Base-by-base conservation (phyloP, 2,113 vertebrate genomes). In the Lamprotornis superbus region DNA sequence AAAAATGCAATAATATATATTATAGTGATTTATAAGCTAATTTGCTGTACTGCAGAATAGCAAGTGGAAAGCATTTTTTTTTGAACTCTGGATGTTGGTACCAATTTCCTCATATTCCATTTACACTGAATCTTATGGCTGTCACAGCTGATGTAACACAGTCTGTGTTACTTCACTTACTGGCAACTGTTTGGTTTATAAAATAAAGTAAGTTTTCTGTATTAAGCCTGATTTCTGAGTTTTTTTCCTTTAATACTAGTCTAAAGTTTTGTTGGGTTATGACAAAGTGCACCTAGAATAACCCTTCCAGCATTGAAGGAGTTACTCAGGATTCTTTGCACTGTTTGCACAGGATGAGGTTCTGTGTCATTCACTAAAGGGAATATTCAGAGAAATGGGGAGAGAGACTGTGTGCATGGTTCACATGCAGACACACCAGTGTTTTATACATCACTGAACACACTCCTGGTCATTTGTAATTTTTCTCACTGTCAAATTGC, bases 41-140 rank as follows among this genome's bases (percentile, higher is more conserved):
- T 76, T 65, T 87, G 13, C 47, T 5, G 1, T 42, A 44, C 7
- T 46, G 11, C 17, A 52, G 31, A 55, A 23, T 5, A 68, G 6
- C 47, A 68, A 89, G 12, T 56, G n/a, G 46, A 83, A 96, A 55
- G 4, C 11, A 50, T 80, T 89, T 90, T 52, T 61, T 94, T 40
- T 40, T 56, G 44, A 89, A 87, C 15, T 84, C 37, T 17, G 15
- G 39, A 49, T 40, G 15, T 64, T 83, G 24, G 40, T 84, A 90
- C 56, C 22, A 83, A 57, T 67, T 88, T 67, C 53, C 69, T 86
- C 55, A 52, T 56, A 70, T 75, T 89, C 33, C 9, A 2, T 84
- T 87, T 75, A 25, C 10, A 21, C 25, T 44, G 33, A 50, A 57
- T 78, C 24, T 64, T 53, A 52, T 12, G 8, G 23, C 28, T 87